Base-by-base conservation (phyloP, 2,888 invertebrate genomes). In the Drosophila flavopinicola region DNA sequence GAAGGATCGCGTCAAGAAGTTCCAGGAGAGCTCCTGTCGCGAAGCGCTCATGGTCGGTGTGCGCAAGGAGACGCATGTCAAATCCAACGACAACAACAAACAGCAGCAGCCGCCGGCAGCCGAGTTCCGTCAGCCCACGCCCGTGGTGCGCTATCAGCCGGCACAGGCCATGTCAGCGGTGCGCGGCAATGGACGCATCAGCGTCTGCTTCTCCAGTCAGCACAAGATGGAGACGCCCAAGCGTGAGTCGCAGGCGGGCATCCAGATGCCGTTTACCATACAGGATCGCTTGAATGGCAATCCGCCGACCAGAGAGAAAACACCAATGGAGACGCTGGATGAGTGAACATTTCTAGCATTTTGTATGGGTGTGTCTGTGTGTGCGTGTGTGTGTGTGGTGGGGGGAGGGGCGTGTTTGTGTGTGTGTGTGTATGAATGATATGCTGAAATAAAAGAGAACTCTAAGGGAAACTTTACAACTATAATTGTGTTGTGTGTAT, bases 211-310 rank as follows among this genome's bases (percentile, higher is more conserved):
- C 74, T 90, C 91, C 3, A 77, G 66, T 37, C 89, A 83, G 7
- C 85, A 83, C 49, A 71, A 79, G 38, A 75, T 78, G 20, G 66
- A 60, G 1, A 89, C 88, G 1, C 91, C 91, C 0, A 91, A 90
- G 60, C 78, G 91, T 11, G 91, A 91, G 63, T 91, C 91, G 1
- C 90, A 88, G 52, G 73, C 78, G 15, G 80, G 75, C 6, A 25
- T 82, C 1, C 72, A 75, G 11, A 70, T 69, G 30, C 78, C 85
- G 3, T 88, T 89, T 33, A 64, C 65, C 3, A 68, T 76, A 10
- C 60, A 71, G 0, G 85, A 78, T 7, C 42, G 54, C 3, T 6
- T 35, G 6, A 59, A 38, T 37, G 42, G 53, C 11, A 72, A 60
- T 32, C 61, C 63, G 3, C 41, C 58, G 10, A 6, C 27, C 6